Conservation (phyloP, 2,113 vertebrate genomes). For the Hypanus sabinus region DNA sequence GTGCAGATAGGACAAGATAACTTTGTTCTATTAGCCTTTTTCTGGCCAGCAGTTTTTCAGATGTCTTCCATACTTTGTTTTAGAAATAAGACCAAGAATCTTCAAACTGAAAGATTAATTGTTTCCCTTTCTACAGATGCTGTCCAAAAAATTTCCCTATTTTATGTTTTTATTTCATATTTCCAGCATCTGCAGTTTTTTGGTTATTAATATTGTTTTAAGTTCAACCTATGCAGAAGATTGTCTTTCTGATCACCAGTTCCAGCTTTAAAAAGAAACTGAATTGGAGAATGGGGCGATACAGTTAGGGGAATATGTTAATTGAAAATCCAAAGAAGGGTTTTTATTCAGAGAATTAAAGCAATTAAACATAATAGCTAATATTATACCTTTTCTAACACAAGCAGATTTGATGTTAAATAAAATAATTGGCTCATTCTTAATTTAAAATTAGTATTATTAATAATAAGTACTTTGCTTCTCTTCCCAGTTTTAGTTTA, state of each 20-base stretch:
- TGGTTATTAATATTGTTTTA: neutral
- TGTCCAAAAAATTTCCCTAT: too few relatives aligned
- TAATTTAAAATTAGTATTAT: neutral
- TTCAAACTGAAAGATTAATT: too few relatives aligned
- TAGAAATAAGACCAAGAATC: too few relatives aligned
- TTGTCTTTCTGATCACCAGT: neutral
- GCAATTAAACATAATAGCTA: neutral
- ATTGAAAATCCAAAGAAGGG: neutral
- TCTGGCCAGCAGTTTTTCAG: neutral
- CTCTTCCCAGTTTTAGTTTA: constrained; percentile 22
- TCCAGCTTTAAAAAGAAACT: neutral
- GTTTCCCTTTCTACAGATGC: too few relatives aligned
- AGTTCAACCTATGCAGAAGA: neutral
- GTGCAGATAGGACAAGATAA: neutral
- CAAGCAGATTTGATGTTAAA: neutral
- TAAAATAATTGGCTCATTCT: neutral
- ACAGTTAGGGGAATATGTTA: neutral
- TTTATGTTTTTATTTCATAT: too few relatives aligned
- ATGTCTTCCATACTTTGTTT: neutral
- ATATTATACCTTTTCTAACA: neutral
- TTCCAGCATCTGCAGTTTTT: too few relatives aligned
- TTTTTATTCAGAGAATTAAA: neutral
- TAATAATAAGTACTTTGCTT: neutral
- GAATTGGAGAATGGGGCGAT: neutral
- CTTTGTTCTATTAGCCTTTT: neutral